Evolutionary conservation across 1,140 invertebrate species (phyloP).

Genomic region (Theocolax elegans): DNA sequence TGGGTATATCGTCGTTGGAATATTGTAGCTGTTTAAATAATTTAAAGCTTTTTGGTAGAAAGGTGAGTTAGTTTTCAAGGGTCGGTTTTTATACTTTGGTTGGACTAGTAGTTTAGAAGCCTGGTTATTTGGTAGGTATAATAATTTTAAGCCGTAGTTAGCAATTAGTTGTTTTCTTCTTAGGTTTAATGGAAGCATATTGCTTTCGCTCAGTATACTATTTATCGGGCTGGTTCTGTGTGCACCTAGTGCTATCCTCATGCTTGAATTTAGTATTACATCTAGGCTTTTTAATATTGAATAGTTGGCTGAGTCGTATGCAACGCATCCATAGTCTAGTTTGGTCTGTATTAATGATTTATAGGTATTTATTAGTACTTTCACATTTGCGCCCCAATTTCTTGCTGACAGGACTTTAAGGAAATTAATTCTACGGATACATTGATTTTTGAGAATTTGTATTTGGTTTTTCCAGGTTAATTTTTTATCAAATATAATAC

Average conservation of each 20-base stretch:
- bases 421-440: not conserved
- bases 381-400: not conserved
- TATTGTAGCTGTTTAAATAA: not conserved
- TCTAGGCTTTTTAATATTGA: not conserved
- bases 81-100: not conserved
- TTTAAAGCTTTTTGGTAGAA: not conserved
- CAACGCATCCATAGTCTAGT: conserved; percentile 7
- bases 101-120: not conserved
- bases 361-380: not conserved
- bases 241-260: not conserved
- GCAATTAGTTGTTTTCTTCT: conserved; percentile 1
- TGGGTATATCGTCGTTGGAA: not conserved
- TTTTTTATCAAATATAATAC: not conserved
- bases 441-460: not conserved
- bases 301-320: not conserved
- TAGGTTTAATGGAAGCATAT: not conserved
- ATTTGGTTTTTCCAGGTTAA: not conserved
- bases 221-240: not conserved
- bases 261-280: not conserved
- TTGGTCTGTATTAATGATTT: not conserved
- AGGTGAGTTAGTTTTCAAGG: not conserved
- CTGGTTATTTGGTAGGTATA: not conserved
- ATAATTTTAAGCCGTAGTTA: not conserved
- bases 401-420: not conserved
- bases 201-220: conserved; percentile 7